phyloP scores from a whole-genome alignment of 2,113 vertebrate genomes.

The Daubentonia madagascariensis region DNA sequence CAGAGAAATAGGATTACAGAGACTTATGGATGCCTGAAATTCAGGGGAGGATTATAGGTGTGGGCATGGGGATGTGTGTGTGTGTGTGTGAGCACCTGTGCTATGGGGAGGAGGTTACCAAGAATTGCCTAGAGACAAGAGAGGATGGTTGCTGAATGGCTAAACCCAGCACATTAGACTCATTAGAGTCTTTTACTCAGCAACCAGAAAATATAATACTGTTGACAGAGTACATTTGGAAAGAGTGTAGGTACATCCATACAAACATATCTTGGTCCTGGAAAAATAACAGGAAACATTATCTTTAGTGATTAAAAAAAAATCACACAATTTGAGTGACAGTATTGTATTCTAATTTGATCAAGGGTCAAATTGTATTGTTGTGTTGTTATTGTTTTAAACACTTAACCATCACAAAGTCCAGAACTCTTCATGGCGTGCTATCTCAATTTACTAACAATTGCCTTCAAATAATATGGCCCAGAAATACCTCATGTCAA shows the following conservation, averaged over 20 bases:
- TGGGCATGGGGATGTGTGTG: neutral
- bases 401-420: neutral
- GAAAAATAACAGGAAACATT: neutral
- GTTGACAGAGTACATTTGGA: neutral
- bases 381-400: conserved; percentile 12
- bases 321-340: neutral
- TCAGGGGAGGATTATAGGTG: neutral
- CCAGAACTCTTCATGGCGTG: neutral
- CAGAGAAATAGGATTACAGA: neutral
- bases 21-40: neutral
- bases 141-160: neutral
- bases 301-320: neutral
- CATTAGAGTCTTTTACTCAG: neutral
- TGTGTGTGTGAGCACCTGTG: neutral
- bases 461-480: neutral
- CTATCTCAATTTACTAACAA: neutral
- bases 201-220: neutral
- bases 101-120: neutral
- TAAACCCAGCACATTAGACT: neutral
- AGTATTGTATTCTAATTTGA: neutral
- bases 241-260: neutral
- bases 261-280: neutral
- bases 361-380: neutral
- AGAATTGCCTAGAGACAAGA: neutral
- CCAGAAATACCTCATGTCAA: neutral